Base-by-base conservation (phyloP, 2,797 vertebrate species). In the Vespertilio murinus region DNA sequence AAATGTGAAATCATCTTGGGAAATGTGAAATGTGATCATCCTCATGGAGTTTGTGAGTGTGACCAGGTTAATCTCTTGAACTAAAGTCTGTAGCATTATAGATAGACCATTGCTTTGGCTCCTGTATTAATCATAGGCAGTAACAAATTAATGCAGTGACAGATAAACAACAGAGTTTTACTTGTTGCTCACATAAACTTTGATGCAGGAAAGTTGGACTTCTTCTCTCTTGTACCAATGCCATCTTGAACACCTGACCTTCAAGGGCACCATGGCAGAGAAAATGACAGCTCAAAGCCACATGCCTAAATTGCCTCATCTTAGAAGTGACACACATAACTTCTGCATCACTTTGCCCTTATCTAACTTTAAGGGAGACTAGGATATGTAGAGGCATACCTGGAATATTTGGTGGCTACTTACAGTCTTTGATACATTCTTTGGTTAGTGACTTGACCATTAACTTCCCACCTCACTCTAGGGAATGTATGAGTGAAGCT, bases 1-100 rank as follows among this genome's bases (percentile, higher is more conserved):
- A 80, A 87, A 80, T 23, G 47, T 84, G 54, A 92, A 86, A 84
- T 54, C 42, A 42, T n/a, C n/a, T n/a, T n/a, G n/a, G n/a, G n/a
- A n/a, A 87, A 79, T 23, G 54, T 84, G 54, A 91, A 86, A 84
- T 54, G 52, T 14, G 23, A 17, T 71, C 40, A 71, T 71, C 13
- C 35, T 80, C n/a, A 13, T 64, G 75, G 56, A 86, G 38, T 94
- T 38, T 78, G 12, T 91, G 38, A 47, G 33, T 38, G 61, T 49
- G 70, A 79, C 4, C 54, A 88, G 52, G 12, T 94, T 92, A 71
- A 80, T 90, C 94, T 90, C 56, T 61, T 77, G 33, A 4, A 42
- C n/a, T 38, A 11, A 86, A 84, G 20, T 77, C 17, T 87, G 47
- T n/a, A 25, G 35, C 12, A 49, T 64, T 35, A 40, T 71, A n/a